Conservation (phyloP, 2,797 vertebrate genomes). For the Syncerus caffer region DNA sequence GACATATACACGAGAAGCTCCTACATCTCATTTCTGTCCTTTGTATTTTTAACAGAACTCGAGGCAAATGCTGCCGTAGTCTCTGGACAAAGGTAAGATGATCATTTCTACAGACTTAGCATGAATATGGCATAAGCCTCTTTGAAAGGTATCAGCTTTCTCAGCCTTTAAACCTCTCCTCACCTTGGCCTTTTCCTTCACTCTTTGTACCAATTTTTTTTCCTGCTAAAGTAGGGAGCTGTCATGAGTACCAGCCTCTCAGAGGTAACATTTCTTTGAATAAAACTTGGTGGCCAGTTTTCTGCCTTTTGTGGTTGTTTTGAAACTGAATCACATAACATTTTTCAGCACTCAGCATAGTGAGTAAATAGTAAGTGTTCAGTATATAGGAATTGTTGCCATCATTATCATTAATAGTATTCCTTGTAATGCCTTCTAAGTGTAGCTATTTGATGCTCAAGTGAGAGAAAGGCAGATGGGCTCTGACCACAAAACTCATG, state of each 20-base stretch:
- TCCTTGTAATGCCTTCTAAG: background rate
- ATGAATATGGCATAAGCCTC: constrained; percentile 55
- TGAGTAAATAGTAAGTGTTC: constrained; percentile 30
- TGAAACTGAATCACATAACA: constrained; percentile 35
- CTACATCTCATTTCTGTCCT: constrained; percentile 62
- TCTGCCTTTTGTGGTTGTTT: constrained; percentile 25
- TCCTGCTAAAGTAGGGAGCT: constrained; percentile 39
- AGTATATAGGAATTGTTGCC: background rate
- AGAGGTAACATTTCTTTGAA: constrained; percentile 15
- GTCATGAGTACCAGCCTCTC: constrained; percentile 11
- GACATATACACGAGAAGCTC: background rate
- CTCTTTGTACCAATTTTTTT: constrained; percentile 53
- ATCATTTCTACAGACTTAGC: constrained; percentile 71
- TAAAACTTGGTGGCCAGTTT: constrained; percentile 34
- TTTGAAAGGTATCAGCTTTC: constrained; percentile 51
- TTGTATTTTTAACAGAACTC: constrained; percentile 84
- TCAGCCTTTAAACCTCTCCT: constrained; percentile 60
- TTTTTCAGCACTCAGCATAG: background rate
- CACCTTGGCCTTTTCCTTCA: constrained; percentile 52
- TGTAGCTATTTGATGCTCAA: background rate
- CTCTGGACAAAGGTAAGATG: constrained; percentile 86
- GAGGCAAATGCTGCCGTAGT: constrained; percentile 84
- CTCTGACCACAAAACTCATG: background rate
- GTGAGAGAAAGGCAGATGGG: background rate
- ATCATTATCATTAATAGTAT: background rate